Evolutionary conservation across 2,888 invertebrate genomes (phyloP), one percentile per base, ranked within the genome.

Genomic region (Onchidella celtica): DNA sequence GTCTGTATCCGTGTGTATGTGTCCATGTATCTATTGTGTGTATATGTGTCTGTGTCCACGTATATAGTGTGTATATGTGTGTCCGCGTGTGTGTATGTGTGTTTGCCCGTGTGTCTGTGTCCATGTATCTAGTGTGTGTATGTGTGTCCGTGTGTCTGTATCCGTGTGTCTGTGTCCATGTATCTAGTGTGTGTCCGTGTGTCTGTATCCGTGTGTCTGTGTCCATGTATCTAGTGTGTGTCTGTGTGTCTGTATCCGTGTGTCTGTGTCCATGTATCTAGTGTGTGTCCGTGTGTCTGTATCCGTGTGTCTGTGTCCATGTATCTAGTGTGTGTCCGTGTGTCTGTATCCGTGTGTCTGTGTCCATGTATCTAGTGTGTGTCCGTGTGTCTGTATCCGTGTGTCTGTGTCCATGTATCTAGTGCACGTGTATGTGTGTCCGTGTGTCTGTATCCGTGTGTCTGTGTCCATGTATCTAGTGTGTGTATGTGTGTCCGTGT

Each of bases 301-400:
- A n/a, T n/a, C n/a, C n/a, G n/a, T n/a, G n/a, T n/a, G n/a, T n/a
- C n/a, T n/a, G n/a, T n/a, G n/a, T n/a, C n/a, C n/a, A n/a, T n/a
- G n/a, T n/a, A 32, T 69, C 69, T 34, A 24, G 36, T 38, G 69
- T 69, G 69, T 38, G 69, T 38, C 24, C 38, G 38, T 38, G 40
- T n/a, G 69, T 69, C 36, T 69, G 40, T 69, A 24, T n/a, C n/a
- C n/a, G n/a, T n/a, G n/a, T n/a, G n/a, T n/a, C n/a, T n/a, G n/a
- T n/a, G n/a, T n/a, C n/a, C n/a, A n/a, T n/a, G n/a, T n/a, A n/a
- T n/a, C n/a, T n/a, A n/a, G 29, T 65, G 65, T 65, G 29, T 38
- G 27, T 76, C n/a, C 3, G 40, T 69, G n/a, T n/a, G 66, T 59
- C 34, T 59, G 61, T 68, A 59, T 78, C 36, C 69, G 78, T 57